Percentiles rank a stretch among this genome's conserved stretches.
Evolutionary conservation across 2,113 vertebrate species (phyloP).

Genomic region (Pomatorhinus ruficollis): DNA sequence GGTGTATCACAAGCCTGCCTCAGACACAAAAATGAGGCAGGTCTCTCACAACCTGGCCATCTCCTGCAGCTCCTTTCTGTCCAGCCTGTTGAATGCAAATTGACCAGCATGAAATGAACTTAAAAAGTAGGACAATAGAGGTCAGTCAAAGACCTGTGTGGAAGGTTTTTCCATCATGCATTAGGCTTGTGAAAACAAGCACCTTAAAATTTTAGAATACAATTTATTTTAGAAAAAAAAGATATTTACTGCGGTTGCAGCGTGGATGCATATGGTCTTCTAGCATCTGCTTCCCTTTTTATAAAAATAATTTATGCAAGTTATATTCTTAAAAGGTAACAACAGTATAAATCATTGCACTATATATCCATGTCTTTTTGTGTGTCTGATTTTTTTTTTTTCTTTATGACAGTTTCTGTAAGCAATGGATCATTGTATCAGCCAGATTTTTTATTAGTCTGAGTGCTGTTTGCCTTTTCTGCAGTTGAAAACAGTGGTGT

Average conservation of each 20-base stretch:
- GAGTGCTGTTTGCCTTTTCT: neutral
- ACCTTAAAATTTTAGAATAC: neutral
- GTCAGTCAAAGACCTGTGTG: neutral
- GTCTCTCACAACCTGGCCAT: neutral
- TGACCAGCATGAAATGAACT: neutral
- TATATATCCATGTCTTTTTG: neutral
- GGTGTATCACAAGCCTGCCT: neutral
- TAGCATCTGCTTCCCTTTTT: neutral
- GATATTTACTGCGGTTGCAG: neutral
- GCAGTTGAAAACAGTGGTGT: neutral
- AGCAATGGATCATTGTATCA: neutral
- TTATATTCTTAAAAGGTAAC: neutral
- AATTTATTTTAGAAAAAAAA: neutral
- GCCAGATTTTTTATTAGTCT: neutral
- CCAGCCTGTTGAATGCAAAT: neutral
- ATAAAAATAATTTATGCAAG: neutral
- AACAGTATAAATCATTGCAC: neutral
- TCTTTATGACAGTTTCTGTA: neutral
- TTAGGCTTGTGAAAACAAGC: neutral
- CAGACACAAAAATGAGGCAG: neutral
- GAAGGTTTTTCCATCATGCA: neutral
- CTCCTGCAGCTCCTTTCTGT: neutral
- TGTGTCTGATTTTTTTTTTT: neutral
- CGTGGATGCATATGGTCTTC: neutral
- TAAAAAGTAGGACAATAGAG: neutral